A percentile compares a stretch with the other conserved stretches of the same genome.
Conservation (phyloP, 2,888 invertebrate species). For the Choreutis nemorana region DNA sequence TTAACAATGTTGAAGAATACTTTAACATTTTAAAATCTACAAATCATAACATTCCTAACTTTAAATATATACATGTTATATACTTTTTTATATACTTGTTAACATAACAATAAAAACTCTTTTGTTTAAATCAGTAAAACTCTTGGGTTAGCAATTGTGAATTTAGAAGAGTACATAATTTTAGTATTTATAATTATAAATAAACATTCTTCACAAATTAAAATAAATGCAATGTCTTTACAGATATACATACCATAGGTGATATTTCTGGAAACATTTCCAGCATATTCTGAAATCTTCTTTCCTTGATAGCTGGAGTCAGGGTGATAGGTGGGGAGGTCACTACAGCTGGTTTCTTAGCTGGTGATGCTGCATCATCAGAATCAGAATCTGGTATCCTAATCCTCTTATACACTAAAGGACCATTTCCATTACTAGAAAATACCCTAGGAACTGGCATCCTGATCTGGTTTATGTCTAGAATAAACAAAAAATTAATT, state of each 20-base stretch:
- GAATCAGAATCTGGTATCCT: conserved; percentile 62
- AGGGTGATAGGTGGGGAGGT: conserved; percentile 22
- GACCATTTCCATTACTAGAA: not conserved
- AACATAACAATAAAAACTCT: no score
- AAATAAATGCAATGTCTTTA: not conserved
- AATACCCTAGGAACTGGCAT: conserved; percentile 34
- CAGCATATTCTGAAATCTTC: conserved; percentile 68
- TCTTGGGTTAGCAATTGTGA: no score
- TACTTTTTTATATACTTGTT: no score
- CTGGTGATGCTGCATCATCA: conserved; percentile 43
- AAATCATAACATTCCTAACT: no score
- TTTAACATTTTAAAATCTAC: no score
- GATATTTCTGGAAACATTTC: conserved; percentile 70
- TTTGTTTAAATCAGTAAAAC: no score
- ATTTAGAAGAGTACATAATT: no score
- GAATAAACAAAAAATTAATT: no score
- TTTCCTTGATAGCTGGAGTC: conserved; percentile 59
- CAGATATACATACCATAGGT: conserved; percentile 62
- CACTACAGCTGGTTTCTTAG: conserved; percentile 23
- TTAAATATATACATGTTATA: no score
- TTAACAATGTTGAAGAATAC: no score
- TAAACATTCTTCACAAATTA: no score
- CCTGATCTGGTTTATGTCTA: no score
- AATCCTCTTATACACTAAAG: conserved; percentile 28
- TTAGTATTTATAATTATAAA: not conserved